Base-by-base conservation (phyloP, 2,113 vertebrate species). In the Dascyllus trimaculatus region DNA sequence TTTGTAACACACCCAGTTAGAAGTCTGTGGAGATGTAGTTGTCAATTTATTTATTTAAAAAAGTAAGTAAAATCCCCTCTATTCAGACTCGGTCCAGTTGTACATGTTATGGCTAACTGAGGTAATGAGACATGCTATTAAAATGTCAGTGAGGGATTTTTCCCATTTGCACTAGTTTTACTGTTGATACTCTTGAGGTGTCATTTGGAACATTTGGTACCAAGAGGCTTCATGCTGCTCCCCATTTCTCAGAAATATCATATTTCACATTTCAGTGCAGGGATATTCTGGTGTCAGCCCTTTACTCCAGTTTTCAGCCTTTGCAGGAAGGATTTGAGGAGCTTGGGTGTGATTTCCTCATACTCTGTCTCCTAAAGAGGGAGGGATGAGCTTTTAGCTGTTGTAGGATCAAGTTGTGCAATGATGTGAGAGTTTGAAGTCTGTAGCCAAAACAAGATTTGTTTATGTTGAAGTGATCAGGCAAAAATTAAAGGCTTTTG, bases 371-470 rank as follows among this genome's bases (percentile, higher is more conserved):
- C 21, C 6, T 10, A 7, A 35, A 35, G 32, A 11, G 29, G 48
- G 10, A 35, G 22, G 17, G 62, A 46, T 26, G 7, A 73, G 64
- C 70, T 80, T 61, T 67, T 68, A 82, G 71, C 48, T 69, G 78
- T 66, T 49, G 1, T 11, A 63, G 56, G 65, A 71, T 73, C 38
- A 49, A n/a, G 14, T 56, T 5, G 14, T 61, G 38, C 46, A 5
- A n/a, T 67, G 61, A 72, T 21, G 24, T 79, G 22, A 68, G 14
- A 24, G 25, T 71, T 25, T 21, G 25, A 61, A 11, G 65, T 64
- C 25, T 65, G 57, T 73, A 69, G 46, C 52, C 84, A 77, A 87
- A 85, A 74, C 46, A 71, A 22, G 46, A 19, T 71, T 67, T 66
- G 40, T 48, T 45, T 49, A 38, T 21, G 40, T 46, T 65, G 29